Base-by-base conservation (phyloP, 2,113 vertebrate species). In the Azemiops feae region DNA sequence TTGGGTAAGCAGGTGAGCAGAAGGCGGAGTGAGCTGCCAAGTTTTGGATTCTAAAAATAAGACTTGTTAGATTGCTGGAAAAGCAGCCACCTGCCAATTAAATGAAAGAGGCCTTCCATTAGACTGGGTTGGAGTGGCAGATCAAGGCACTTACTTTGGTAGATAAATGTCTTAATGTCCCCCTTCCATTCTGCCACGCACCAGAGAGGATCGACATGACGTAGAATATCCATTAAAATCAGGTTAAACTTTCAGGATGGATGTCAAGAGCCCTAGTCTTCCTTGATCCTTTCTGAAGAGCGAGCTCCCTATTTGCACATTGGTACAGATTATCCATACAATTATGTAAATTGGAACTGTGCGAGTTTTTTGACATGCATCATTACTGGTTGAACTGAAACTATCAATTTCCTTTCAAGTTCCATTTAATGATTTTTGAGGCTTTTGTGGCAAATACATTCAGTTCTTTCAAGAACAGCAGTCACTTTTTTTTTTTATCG, bases 41-140 rank as follows among this genome's bases (percentile, higher is more conserved):
- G 95, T 95, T 87, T 95, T 93, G 88, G 43, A 55, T 81, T 88
- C 43, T 94, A 94, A 92, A 96, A 95, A 93, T 91, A 86, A 3
- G 60, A 87, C 93, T 92, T 92, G 93, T 94, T 87, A 43, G 87
- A 11, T 95, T 60, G 7, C 45, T 39, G 54, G 50, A 27, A 55
- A 85, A 90, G 43, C 43, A 39, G 30, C 18, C 23, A 27, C 39
- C n/a, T 27, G 74, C 64, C 18, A 57, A 55, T 45, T 81, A 9
- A 47, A 25, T 34, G 27, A 47, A 85, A 47, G 5, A 47, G 60
- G 18, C 18, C 27, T 47, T 45, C 39, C 27, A 55, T 85, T 81
- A 25, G n/a, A 8, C 9, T 54, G 60, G 23, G 4, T 1, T 54
- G 34, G 60, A 92, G 11, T 18, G 18, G 39, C 57, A 22, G 43